Conservation (phyloP, 2,888 invertebrate species). For the Agriopis leucophaearia region DNA sequence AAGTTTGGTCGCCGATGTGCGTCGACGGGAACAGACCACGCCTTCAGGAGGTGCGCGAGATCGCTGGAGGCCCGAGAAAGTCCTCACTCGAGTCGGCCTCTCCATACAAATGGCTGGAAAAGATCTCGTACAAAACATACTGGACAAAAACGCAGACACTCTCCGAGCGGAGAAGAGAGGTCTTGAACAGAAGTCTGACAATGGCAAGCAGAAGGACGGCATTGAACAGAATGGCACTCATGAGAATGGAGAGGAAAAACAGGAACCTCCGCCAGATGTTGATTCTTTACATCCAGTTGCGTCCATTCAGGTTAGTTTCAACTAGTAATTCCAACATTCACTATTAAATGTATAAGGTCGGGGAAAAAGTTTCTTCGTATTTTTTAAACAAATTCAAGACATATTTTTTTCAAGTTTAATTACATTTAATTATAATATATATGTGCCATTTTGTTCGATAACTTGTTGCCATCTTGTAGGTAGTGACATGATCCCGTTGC, state of each 20-base stretch:
- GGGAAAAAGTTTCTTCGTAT: too few species aligned
- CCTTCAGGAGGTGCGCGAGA: slow-evolving; percentile 88
- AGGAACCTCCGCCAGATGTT: slow-evolving; percentile 62
- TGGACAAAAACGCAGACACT: slow-evolving; percentile 69
- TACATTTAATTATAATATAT: too few species aligned
- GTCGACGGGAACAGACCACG: slow-evolving; percentile 82
- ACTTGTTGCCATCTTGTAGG: too few species aligned
- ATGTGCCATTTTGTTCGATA: too few species aligned
- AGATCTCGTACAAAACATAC: slow-evolving; percentile 71
- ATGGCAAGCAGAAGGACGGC: slow-evolving; percentile 48
- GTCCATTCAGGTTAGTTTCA: slow-evolving; percentile 76
- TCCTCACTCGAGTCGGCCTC: slow-evolving; percentile 93
- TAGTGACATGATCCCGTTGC: too few species aligned
- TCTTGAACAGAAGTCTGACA: slow-evolving; percentile 48
- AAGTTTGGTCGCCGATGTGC: slow-evolving; percentile 93
- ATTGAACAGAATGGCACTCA: slow-evolving; percentile 66
- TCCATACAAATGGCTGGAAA: slow-evolving; percentile 92
- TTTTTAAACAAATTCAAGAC: too few species aligned
- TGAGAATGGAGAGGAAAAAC: slow-evolving; percentile 53
- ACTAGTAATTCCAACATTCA: neutral
- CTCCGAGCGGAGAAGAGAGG: slow-evolving; percentile 56
- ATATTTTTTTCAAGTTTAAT: too few species aligned
- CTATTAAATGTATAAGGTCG: too few species aligned
- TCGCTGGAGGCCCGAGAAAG: slow-evolving; percentile 93
- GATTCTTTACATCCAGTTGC: slow-evolving; percentile 83